Percentiles rank a stretch among this genome's conserved stretches.
Evolutionary conservation across 35 echinoderm and acorn worm species (phyloP).

Genomic region (Apostichopus japonicus): DNA sequence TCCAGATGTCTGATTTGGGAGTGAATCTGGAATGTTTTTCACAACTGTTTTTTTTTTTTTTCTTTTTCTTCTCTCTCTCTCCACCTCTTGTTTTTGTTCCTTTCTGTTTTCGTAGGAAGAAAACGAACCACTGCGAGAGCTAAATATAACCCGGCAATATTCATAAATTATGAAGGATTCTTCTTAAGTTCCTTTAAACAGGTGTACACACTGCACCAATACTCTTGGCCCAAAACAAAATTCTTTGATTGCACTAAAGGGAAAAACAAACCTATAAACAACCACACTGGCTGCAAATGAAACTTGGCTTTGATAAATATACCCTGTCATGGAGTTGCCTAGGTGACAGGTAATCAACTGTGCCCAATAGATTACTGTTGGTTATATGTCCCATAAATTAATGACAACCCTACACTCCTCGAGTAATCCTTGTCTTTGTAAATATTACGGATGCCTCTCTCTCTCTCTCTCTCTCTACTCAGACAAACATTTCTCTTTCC

Average conservation of each 20-base stretch:
- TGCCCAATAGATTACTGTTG: slow-evolving; percentile 19
- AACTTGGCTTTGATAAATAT: slow-evolving; percentile 10
- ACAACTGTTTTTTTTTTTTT: background rate
- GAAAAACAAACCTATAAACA: slow-evolving; percentile 46
- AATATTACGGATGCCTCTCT: background rate
- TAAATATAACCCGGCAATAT: slow-evolving; percentile 10
- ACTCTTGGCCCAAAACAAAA: background rate
- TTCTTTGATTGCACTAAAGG: slow-evolving; percentile 11
- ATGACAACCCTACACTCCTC: background rate
- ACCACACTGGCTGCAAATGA: slow-evolving; percentile 33
- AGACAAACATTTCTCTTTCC: background rate
- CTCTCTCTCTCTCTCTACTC: background rate
- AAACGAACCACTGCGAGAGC: slow-evolving; percentile 2
- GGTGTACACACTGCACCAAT: slow-evolving; percentile 24
- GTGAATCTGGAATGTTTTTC: background rate
- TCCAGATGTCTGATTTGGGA: background rate
- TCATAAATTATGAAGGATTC: background rate
- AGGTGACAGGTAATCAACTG: slow-evolving; percentile 29
- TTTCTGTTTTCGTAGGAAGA: background rate
- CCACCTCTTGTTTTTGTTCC: background rate
- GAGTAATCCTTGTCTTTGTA: background rate
- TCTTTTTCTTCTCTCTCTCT: background rate
- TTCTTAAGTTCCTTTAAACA: slow-evolving; percentile 10
- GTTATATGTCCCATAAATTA: slow-evolving; percentile 37
- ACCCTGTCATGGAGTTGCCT: slow-evolving; percentile 18